Evolutionary conservation across 2,888 invertebrate species (phyloP), one percentile per base, ranked within the genome.

Genomic region (Nematopogon swammerdamellus): DNA sequence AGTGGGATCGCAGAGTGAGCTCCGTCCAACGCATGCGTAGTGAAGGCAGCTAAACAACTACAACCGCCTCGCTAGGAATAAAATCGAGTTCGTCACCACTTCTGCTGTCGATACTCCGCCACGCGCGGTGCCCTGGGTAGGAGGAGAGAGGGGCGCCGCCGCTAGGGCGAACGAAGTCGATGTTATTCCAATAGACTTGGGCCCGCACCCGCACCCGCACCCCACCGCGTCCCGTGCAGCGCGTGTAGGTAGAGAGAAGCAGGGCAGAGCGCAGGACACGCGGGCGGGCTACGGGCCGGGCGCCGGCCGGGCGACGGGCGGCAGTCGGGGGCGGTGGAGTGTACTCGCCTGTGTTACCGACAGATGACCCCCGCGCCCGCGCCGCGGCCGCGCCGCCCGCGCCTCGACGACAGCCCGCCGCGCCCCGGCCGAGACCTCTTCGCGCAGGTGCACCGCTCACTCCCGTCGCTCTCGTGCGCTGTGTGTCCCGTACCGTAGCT

Each of bases 321-420:
- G 71, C 70, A 72, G 73, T 72, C 25, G 4, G 25, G 8, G n/a
- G n/a, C n/a, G n/a, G n/a, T n/a, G n/a, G n/a, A n/a, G 8, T 25
- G 8, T 25, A 25, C n/a, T 25, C 25, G 25, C 25, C 25, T 36
- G 67, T 67, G 72, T 73, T n/a, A 73, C 73, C 76, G 77, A 73
- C 77, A 77, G 77, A 77, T 77, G 77, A 76, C 72, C 65, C 77
- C 77, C 62, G 77, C 63, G 53, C 77, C 77, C 73, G 70, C 69
- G 73, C 74, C 76, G 63, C 70, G 73, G 60, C 62, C 76, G 75
- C 63, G 47, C 43, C 47, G 19, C 20, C 18, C 36, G 19, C 20
- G 29, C 44, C 11, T 3, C 43, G 45, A 14, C n/a, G 30, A 19
- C 42, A 43, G 29, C 44, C 43, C 30, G 36, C 18, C 36, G 20